These are phyloP conservation scores for Piprites chloris DNA, from an alignment of 2,113 vertebrate genomes.

Conservation along the genomic window DNA sequence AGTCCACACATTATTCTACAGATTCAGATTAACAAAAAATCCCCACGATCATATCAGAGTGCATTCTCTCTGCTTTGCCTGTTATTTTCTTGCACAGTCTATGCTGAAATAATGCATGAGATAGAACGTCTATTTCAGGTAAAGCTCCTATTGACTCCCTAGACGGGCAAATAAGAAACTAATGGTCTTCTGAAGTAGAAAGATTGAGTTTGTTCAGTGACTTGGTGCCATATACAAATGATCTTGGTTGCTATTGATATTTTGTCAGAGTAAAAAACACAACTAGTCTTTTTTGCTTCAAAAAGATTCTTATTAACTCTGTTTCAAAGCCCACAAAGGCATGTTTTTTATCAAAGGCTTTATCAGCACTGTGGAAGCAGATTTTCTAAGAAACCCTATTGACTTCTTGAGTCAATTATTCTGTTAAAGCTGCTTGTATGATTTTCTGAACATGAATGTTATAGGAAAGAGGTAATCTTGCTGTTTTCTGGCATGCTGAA, in stretches of 20 bases:
- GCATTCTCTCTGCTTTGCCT: background rate
- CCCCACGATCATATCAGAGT: background rate
- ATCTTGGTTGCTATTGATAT: background rate
- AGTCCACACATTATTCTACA: background rate
- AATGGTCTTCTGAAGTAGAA: background rate
- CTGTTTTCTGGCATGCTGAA: background rate
- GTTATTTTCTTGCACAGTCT: background rate
- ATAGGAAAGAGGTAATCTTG: background rate
- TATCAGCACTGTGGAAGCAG: rapidly evolving
- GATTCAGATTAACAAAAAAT: background rate
- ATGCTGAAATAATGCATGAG: background rate
- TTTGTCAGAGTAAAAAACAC: background rate
- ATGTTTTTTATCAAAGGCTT: background rate
- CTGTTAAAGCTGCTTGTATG: background rate
- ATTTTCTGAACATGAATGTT: background rate
- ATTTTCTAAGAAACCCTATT: background rate
- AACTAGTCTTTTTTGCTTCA: background rate
- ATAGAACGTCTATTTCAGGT: background rate
- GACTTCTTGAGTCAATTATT: background rate
- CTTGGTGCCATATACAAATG: rapidly evolving
- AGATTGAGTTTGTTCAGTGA: background rate
- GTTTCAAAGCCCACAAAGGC: background rate
- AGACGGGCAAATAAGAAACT: background rate
- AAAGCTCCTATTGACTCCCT: background rate
- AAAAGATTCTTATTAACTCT: background rate